Base-by-base conservation (phyloP, 2,797 vertebrate genomes). In the Pseudocheirus occidentalis region DNA sequence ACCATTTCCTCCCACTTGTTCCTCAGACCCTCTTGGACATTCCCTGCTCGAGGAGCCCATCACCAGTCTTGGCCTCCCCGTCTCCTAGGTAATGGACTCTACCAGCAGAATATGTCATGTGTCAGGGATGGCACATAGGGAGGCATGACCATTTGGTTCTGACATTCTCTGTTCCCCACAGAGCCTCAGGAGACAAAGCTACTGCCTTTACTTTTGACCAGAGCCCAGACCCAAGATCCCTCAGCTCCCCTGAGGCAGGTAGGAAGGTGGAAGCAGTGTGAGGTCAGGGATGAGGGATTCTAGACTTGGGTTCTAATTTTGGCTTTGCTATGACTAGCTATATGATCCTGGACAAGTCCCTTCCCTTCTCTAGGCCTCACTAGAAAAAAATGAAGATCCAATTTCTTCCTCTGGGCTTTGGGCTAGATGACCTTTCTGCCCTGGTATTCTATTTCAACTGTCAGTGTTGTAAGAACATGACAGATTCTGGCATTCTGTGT, bases 41-140 rank as follows among this genome's bases (percentile, higher is more conserved):
- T 13, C 28, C 91, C 3, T 10, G 4, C 81, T 92, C 2, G n/a
- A 91, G 40, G 81, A 95, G 10, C 66, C 95, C 58, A 0, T 95
- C 40, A 0, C 92, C 5, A 21, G 55, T 91, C 58, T 29, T 56
- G 46, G 40, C 50, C 62, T 46, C 93, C 1, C 29, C 18, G 24
- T 94, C 97, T 94, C 92, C 97, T 90, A 96, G 98, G 98, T 98
- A 97, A 96, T 0, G 34, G 92, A 40, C 66, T 95, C 55, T 31
- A 4, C 54, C n/a, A 40, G 90, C n/a, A 1, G 1, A 31, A 62
- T 87, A 28, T 29, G 7, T 40, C n/a, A 52, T 62, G 34, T 93
- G 5, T 12, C 0, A n/a, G 18, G 56, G 13, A 13, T 54, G 27
- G 50, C 55, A 34, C 53, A 9, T 27, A n/a, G 59, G 1, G 59